Evolutionary conservation across 37 sponge, comb jelly and placozoan species (phyloP).

Genomic region (Lycopodina hypogea): DNA sequence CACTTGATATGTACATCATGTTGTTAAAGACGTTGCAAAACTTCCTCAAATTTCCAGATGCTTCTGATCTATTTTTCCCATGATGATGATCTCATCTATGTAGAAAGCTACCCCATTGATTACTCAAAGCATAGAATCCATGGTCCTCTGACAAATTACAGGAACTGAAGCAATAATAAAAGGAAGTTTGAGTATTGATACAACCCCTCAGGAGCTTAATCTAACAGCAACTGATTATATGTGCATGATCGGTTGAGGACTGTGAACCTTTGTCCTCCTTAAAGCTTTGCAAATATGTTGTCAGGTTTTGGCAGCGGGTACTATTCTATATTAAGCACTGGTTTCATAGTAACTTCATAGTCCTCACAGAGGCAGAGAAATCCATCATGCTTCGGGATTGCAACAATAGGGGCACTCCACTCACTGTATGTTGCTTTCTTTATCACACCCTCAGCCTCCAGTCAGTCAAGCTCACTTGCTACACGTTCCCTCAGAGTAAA

Average conservation of each 20-base stretch:
- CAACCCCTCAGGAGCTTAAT: constrained; percentile 17
- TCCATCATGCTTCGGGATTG: constrained; percentile 50
- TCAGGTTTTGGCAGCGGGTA: constrained; percentile 57
- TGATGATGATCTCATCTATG: constrained; percentile 11
- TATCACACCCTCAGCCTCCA: constrained; percentile 42
- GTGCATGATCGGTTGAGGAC: constrained; percentile 29
- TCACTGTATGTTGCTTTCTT: constrained; percentile 31
- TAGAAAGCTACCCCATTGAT: constrained; percentile 12
- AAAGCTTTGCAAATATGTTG: constrained; percentile 28
- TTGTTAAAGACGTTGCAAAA: background rate
- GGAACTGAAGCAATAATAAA: constrained; percentile 29
- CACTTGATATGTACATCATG: background rate
- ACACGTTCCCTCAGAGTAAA: constrained; percentile 5
- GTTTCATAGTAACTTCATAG: constrained; percentile 56
- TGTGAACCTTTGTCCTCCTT: constrained; percentile 7
- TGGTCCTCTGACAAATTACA: constrained; percentile 14
- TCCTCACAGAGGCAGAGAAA: constrained; percentile 45
- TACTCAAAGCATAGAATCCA: constrained; percentile 20
- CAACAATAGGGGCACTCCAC: constrained; percentile 64
- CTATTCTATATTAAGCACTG: constrained; percentile 23
- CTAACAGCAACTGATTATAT: constrained; percentile 36
- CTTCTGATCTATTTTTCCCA: background rate
- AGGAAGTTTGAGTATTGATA: constrained; percentile 14
- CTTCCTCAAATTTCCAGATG: constrained; percentile 7
- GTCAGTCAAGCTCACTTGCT: constrained; percentile 14